These are phyloP conservation scores for Sitta europaea DNA, from an alignment of 2,113 vertebrate species.

Conservation along the genomic window DNA sequence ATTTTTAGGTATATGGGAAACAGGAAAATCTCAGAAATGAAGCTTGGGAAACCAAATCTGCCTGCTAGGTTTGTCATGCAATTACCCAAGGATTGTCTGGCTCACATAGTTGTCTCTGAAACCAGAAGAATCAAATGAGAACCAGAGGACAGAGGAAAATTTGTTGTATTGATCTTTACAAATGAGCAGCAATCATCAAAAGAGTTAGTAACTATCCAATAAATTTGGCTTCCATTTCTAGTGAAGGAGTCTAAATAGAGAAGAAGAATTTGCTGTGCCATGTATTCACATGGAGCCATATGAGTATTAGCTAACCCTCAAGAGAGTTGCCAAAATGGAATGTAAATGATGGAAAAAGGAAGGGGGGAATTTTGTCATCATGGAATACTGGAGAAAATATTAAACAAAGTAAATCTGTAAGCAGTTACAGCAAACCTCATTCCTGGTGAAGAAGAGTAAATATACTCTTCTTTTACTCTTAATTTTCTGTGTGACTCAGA, in stretches of 20 bases:
- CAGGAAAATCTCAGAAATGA: not conserved
- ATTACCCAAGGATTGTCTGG: not conserved
- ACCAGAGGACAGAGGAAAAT: not conserved
- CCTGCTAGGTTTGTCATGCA: not conserved
- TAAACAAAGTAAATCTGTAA: slow-evolving; percentile 10
- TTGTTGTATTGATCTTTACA: not conserved
- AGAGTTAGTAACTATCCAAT: not conserved
- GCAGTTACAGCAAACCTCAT: not conserved
- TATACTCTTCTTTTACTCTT: no score
- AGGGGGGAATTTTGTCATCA: not conserved
- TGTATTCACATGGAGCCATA: not conserved
- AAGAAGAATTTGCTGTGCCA: not conserved
- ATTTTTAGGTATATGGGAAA: not conserved
- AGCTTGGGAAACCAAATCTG: not conserved
- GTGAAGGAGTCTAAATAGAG: not conserved
- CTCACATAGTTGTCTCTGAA: not conserved
- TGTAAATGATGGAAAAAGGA: not conserved
- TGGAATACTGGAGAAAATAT: not conserved
- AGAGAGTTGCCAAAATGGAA: not conserved
- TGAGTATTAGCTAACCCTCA: not conserved
- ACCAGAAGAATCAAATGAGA: not conserved
- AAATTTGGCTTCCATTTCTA: not conserved
- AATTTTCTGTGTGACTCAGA: not conserved
- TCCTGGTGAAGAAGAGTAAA: not conserved
- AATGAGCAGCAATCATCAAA: not conserved